Conservation (phyloP, 2,888 invertebrate species). For the Nysson spinosus region DNA sequence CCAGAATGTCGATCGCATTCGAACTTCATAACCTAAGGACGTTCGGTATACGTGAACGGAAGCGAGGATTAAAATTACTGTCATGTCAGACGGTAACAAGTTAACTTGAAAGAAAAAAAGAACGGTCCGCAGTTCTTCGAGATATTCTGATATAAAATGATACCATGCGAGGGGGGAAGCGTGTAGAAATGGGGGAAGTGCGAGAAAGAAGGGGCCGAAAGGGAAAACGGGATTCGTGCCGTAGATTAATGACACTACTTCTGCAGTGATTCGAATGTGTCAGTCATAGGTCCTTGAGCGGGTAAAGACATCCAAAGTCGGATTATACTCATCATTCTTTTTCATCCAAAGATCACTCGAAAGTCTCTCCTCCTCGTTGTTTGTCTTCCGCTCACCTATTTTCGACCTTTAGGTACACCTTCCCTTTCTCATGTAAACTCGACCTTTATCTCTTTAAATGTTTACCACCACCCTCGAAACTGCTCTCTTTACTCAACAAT, state of each 20-base stretch:
- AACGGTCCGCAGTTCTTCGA: conserved; percentile 26
- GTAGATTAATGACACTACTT: conserved; percentile 54
- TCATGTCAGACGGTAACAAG: conserved; percentile 41
- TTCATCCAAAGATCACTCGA: too few relatives aligned
- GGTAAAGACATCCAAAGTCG: conserved; percentile 22
- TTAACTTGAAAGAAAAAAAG: conserved; percentile 49
- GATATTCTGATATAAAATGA: conserved; percentile 25
- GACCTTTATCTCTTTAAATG: too few relatives aligned
- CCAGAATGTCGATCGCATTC: conserved; percentile 8
- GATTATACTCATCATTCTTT: conserved; percentile 37
- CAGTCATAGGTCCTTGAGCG: conserved; percentile 38
- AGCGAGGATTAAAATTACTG: conserved; percentile 37
- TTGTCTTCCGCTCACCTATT: too few relatives aligned
- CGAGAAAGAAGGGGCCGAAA: background rate
- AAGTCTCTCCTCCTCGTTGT: background rate
- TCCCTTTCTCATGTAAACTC: too few relatives aligned
- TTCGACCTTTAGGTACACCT: too few relatives aligned
- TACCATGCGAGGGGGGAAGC: conserved; percentile 4
- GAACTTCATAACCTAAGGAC: background rate
- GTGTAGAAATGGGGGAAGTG: background rate
- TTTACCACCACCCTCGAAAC: too few relatives aligned
- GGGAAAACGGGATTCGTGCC: conserved; percentile 43
- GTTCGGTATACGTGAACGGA: conserved; percentile 10
- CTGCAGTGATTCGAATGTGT: conserved; percentile 44
- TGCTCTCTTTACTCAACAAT: too few relatives aligned